phyloP scores from a whole-genome alignment of 2,113 vertebrate species.

The Percina caprodes region DNA sequence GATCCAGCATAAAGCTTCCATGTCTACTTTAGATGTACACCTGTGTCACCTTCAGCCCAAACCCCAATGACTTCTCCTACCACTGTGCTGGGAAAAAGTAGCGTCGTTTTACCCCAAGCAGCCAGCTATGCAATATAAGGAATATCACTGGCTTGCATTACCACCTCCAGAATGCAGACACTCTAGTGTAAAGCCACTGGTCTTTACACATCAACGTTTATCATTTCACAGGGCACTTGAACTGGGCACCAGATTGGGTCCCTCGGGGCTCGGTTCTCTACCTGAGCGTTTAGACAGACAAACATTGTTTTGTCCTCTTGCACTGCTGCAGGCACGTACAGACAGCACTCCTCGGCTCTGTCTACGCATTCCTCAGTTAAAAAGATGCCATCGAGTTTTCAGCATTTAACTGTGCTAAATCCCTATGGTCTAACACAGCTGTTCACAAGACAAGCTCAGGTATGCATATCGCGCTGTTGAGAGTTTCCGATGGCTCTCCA shows the following conservation, averaged over 20 bases:
- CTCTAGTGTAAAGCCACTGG: background rate
- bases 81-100: background rate
- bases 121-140: constrained; percentile 30
- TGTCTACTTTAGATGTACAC: background rate
- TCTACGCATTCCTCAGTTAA: constrained; percentile 39
- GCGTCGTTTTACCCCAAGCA: constrained; percentile 38
- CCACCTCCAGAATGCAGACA: constrained; percentile 1
- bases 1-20: background rate
- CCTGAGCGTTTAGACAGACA: background rate
- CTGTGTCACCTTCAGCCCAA: constrained; percentile 10
- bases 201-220: constrained; percentile 16
- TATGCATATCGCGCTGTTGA: background rate
- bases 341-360: constrained; percentile 20
- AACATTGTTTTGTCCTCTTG: background rate
- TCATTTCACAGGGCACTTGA: background rate
- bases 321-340: constrained; percentile 33
- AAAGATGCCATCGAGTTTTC: constrained; percentile 9
- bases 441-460: background rate
- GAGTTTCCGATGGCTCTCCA: background rate
- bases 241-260: background rate
- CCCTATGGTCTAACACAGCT: background rate
- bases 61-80: background rate
- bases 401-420: background rate
- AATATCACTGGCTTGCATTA: constrained; percentile 33
- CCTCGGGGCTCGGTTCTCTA: background rate